Percentiles rank a stretch among this genome's conserved stretches.
Evolutionary conservation across 2,797 vertebrate genomes (phyloP).

Genomic region (Rhinatrema bivittatum): DNA sequence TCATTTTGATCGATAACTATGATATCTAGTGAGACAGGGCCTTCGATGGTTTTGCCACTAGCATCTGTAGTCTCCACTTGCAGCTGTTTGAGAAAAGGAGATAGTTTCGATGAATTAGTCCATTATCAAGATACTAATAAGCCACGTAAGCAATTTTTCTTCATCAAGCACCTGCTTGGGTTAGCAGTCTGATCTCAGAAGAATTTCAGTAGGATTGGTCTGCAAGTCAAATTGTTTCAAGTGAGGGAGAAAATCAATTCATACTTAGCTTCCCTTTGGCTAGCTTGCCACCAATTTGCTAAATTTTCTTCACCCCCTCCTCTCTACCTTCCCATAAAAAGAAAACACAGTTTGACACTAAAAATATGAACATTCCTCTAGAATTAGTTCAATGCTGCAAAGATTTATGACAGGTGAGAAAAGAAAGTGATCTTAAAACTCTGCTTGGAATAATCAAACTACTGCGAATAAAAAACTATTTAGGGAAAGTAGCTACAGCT

Average conservation of each 20-base stretch:
- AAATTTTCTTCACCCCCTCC: constrained; percentile 1
- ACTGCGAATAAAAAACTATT: not conserved
- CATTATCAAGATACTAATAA: not conserved
- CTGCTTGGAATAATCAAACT: not conserved
- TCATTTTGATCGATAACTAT: constrained; percentile 92
- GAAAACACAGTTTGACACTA: not conserved
- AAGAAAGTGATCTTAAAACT: not conserved
- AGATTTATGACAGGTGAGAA: not conserved
- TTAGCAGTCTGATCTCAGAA: constrained; percentile 3
- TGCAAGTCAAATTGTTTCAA: constrained; percentile 4
- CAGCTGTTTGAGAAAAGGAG: constrained; percentile 44
- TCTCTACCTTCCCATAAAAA: too few species aligned
- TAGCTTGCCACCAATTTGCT: constrained; percentile 24
- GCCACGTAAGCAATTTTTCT: constrained; percentile 5
- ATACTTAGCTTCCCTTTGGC: not conserved
- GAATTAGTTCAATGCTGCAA: not conserved
- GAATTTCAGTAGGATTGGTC: not conserved
- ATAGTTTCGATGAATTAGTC: constrained; percentile 2
- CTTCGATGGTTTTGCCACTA: constrained; percentile 72
- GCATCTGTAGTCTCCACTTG: constrained; percentile 67
- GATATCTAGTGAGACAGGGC: constrained; percentile 68
- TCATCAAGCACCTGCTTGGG: not conserved
- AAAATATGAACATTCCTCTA: constrained; percentile 6
- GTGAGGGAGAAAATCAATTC: constrained; percentile 1
- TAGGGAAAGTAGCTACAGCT: not conserved